Evolutionary conservation across 2,113 vertebrate species (phyloP).

Genomic region (Electrona antarctica): DNA sequence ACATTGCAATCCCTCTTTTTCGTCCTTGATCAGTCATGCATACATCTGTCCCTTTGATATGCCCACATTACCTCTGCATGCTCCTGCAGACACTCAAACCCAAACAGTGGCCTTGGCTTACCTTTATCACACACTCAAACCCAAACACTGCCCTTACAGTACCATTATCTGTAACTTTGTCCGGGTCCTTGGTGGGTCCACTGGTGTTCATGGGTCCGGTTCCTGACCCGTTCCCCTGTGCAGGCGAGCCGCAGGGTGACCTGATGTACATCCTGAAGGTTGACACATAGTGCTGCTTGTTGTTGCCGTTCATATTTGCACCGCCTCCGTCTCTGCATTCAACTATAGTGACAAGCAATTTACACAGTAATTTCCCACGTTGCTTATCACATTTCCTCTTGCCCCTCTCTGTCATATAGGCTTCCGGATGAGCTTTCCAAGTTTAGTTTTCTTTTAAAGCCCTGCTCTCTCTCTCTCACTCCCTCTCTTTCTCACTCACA

Average conservation of each 20-base stretch:
- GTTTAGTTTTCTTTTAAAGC: background rate
- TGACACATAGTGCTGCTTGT: conserved; percentile 72
- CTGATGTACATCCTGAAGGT: conserved; percentile 74
- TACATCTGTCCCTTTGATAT: too few relatives aligned
- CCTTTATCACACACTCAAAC: conserved; percentile 42
- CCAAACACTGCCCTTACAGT: conserved; percentile 27
- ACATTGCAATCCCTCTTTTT: background rate
- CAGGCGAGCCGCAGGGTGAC: conserved; percentile 3
- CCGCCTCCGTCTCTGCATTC: background rate
- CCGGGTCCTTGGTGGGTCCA: background rate
- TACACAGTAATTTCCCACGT: conserved; percentile 65
- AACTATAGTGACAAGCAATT: conserved; percentile 24
- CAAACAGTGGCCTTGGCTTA: background rate
- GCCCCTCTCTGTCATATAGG: background rate
- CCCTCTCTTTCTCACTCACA: conserved; percentile 1
- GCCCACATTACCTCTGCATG: background rate
- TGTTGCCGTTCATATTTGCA: conserved; percentile 56
- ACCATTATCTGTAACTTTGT: conserved; percentile 47
- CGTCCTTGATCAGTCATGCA: too few relatives aligned
- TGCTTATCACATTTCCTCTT: conserved; percentile 65
- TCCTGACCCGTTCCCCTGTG: conserved; percentile 5
- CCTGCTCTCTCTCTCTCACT: background rate
- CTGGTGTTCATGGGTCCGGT: background rate
- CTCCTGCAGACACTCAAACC: background rate
- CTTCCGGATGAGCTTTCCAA: background rate